Percentiles rank a stretch among this genome's conserved stretches.
These are phyloP conservation scores for Danio tinwini DNA, from an alignment of 2,797 vertebrate species.

Conservation along the genomic window DNA sequence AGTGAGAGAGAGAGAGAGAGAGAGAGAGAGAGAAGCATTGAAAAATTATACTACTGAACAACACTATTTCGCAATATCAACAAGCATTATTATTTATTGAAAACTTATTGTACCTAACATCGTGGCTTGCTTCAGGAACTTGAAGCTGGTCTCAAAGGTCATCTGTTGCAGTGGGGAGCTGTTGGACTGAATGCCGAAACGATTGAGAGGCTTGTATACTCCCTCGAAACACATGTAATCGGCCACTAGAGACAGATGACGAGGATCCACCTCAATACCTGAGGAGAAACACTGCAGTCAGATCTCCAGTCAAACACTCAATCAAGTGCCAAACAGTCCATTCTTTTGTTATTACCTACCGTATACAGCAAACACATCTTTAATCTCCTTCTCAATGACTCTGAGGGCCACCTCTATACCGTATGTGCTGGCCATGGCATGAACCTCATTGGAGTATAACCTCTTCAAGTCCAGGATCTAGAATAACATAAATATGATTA, in stretches of 20 bases:
- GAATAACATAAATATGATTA: background rate
- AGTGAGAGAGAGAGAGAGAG: conserved; percentile 1
- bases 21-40: background rate
- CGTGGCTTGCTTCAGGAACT: conserved; percentile 94
- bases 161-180: conserved; percentile 97
- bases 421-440: conserved; percentile 90
- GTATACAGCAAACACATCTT: conserved; percentile 96
- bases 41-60: background rate
- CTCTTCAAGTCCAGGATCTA: conserved; percentile 89
- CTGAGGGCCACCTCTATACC: conserved; percentile 94
- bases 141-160: conserved; percentile 97
- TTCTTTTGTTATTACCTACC: conserved; percentile 84
- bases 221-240: conserved; percentile 99
- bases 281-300: conserved; percentile 27
- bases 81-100: background rate
- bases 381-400: conserved; percentile 97
- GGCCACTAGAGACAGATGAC: conserved; percentile 94
- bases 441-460: conserved; percentile 94
- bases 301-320: background rate
- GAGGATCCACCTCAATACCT: conserved; percentile 95
- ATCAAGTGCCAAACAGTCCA: no score
- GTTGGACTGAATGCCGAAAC: conserved; percentile 89
- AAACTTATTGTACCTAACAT: conserved; percentile 83
- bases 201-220: conserved; percentile 91
- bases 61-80: background rate